Base-by-base conservation (phyloP, 2,888 invertebrate species). In the Seladonia tumulorum region DNA sequence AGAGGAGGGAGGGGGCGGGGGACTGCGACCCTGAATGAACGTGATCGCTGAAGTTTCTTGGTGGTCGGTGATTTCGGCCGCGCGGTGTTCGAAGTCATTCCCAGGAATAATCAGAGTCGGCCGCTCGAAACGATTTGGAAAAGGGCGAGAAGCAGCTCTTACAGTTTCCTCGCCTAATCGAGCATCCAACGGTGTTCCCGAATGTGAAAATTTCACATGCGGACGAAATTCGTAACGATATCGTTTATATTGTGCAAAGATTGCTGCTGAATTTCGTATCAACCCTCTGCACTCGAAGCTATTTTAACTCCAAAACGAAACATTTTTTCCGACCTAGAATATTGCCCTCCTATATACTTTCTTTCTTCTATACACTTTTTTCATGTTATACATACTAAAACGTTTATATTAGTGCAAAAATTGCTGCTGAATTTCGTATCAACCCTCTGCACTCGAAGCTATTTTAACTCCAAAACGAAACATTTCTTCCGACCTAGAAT, bases 21-120 rank as follows among this genome's bases (percentile, higher is more conserved):
- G 63, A 22, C 60, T 60, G 60, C 60, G 60, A 60, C 60, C 60
- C 25, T 60, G 60, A 60, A 60, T 29, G 49, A 68, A 49, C 76
- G 49, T 49, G 68, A 77, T 77, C 35, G 39, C 12, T 35, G n/a
- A 77, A 77, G n/a, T 77, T 77, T 77, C 76, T 68, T 53, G 18
- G 18, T n/a, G 75, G 63, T 16, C n/a, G 53, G 66, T 14, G 25
- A 68, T 47, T 39, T 45, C n/a, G 5, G n/a, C 60, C 60, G 35
- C 39, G 4, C n/a, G 49, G 49, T 14, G 60, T 18, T n/a, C 45
- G 47, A 18, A 57, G 49, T 57, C 73, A 80, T 80, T 73, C 45
- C 35, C 82, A 22, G 60, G 73, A 73, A 68, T 82, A 72, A 63
- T 80, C 63, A 25, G 16, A 73, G 53, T 42, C 22, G 53, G 2